Base-by-base conservation (phyloP, 2,113 vertebrate species). In the Eulacestoma nigropectus region DNA sequence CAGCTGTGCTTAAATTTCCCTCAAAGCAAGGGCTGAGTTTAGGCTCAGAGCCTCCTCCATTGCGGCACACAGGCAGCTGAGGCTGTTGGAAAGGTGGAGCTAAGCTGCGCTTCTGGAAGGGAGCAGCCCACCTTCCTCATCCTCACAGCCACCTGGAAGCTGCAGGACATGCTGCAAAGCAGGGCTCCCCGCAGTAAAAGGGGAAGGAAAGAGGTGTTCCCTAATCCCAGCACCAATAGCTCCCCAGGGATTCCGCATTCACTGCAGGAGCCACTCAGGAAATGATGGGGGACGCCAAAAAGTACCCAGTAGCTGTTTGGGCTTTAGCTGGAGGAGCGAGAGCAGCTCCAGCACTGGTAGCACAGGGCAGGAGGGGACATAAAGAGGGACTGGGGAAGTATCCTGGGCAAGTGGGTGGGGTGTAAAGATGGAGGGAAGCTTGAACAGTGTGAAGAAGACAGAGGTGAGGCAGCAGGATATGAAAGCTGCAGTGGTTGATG, bases 21-120 rank as follows among this genome's bases (percentile, higher is more conserved):
- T 57, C 67, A 78, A 86, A 92, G 68, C 25, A 74, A 57, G 42
- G 46, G 19, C 0, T 86, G 63, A 33, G 22, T 88, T 78, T 85
- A 77, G 42, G 39, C 16, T 73, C 55, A 59, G 83, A 92, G 35
- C 41, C 46, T 92, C 42, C n/a, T 37, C 14, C 23, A 2, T 5
- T 8, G 18, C 0, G 0, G 37, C 47, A 57, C 2, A 0, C 7
- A 11, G 35, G 39, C 16, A 62, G 59, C 10, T n/a, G 42, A 79
- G n/a, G 57, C 27, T 18, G 7, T 41, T 69, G 67, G 32, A 64
- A 91, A 78, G 56, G 47, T 67, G 27, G 29, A 87, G 69, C 2
- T 1, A 82, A 82, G 30, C 41, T 68, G 12, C 12, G 8, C 16
- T 4, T 3, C 29, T 78, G 25, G 52, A 70, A 84, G 8, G 46